These are phyloP conservation scores for Stomatorhinus ivindoensis DNA, from an alignment of 2,113 vertebrate genomes.

Conservation along the genomic window DNA sequence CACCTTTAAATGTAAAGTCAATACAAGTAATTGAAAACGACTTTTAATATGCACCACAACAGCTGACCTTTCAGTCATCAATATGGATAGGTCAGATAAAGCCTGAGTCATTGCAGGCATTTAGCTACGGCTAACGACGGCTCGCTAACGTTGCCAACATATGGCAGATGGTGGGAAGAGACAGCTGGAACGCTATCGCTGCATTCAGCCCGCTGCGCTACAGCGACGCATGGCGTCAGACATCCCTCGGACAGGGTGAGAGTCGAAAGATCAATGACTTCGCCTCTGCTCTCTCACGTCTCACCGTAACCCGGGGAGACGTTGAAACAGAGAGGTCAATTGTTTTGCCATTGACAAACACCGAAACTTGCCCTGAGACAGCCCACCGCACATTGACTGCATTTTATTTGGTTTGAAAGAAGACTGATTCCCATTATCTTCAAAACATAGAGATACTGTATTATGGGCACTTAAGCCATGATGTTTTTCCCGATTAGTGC, in stretches of 20 bases:
- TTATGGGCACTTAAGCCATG: background rate
- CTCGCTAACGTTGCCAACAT: conserved; percentile 32
- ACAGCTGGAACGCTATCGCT: background rate
- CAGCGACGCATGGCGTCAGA: conserved; percentile 14
- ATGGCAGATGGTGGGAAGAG: conserved; percentile 35
- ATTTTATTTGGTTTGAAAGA: conserved; percentile 10
- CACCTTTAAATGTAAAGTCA: background rate
- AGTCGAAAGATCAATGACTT: conserved; percentile 10
- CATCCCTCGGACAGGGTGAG: background rate
- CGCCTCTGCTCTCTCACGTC: conserved; percentile 1
- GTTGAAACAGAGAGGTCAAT: conserved; percentile 22
- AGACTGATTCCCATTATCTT: background rate
- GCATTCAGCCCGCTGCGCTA: conserved; percentile 20
- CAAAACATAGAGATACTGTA: conserved; percentile 19
- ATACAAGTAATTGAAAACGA: background rate
- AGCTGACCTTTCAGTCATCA: conserved; percentile 14
- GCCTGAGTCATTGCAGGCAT: conserved; percentile 10
- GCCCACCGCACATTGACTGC: background rate
- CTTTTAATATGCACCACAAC: background rate
- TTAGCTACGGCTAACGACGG: background rate
- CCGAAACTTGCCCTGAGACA: background rate
- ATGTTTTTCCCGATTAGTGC: background rate
- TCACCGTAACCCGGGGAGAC: background rate
- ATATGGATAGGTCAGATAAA: conserved; percentile 9
- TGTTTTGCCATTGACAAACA: conserved; percentile 18